phyloP scores from a whole-genome alignment of 2,888 invertebrate species.

The Chirona hameri region DNA sequence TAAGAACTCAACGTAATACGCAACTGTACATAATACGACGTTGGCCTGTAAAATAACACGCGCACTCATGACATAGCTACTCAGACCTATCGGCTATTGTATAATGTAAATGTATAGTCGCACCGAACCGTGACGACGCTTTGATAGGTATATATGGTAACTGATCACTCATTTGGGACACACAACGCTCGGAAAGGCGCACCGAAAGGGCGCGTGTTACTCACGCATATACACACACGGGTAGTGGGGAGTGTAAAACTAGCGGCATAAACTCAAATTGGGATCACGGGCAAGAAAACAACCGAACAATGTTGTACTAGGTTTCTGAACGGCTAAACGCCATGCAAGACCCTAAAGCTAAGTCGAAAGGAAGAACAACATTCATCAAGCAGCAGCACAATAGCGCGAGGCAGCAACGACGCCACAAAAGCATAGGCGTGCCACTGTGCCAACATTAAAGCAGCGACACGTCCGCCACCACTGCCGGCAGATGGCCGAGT shows the following conservation, averaged over 20 bases:
- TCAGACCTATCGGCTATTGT: background rate
- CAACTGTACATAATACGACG: background rate
- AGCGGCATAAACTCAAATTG: background rate
- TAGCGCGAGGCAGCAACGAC: background rate
- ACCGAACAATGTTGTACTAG: background rate
- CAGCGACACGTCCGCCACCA: too few relatives aligned
- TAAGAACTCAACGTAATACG: background rate
- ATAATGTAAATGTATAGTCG: background rate
- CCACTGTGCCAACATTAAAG: too few relatives aligned
- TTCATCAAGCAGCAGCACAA: background rate
- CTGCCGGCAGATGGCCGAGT: too few relatives aligned
- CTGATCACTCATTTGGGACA: background rate
- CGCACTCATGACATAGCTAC: background rate
- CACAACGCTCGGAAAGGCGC: too few relatives aligned
- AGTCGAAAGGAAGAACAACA: too few relatives aligned
- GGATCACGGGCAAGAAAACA: background rate
- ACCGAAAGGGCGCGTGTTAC: too few relatives aligned
- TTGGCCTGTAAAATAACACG: background rate
- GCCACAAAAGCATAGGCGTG: background rate
- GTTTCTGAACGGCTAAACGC: background rate
- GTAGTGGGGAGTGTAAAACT: background rate
- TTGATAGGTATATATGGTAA: background rate
- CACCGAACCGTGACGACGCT: background rate
- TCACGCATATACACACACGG: background rate
- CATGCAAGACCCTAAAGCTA: background rate